A percentile compares a stretch with the other conserved stretches of the same genome.
These are phyloP conservation scores for Monarcha castaneiventris DNA, from an alignment of 2,113 vertebrate species.

Conservation along the genomic window DNA sequence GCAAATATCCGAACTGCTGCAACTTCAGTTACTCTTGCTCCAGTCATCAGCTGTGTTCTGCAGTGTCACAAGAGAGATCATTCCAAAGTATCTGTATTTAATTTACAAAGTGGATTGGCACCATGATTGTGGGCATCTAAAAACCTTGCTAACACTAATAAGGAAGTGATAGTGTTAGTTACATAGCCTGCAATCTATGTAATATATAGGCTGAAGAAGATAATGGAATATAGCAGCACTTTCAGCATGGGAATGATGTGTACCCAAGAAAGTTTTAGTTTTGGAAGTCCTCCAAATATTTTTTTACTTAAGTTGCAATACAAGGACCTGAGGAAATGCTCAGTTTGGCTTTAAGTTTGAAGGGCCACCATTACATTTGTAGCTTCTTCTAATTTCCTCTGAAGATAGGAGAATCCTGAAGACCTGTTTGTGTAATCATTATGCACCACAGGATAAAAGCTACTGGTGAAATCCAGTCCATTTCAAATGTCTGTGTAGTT, in stretches of 20 bases:
- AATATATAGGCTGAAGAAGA: not conserved
- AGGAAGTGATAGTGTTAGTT: not conserved
- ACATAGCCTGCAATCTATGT: not conserved
- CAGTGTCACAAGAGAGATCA: not conserved
- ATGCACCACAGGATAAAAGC: not conserved
- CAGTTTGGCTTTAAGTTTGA: not conserved
- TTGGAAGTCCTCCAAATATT: not conserved
- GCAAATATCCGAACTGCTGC: not conserved
- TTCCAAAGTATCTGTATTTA: not conserved
- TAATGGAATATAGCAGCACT: not conserved
- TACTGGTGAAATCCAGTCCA: not conserved
- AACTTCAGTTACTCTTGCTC: not conserved
- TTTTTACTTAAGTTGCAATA: not conserved
- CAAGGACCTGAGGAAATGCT: not conserved
- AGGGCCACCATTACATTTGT: not conserved
- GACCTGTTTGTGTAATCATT: not conserved
- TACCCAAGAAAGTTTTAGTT: not conserved
- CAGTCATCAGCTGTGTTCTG: not conserved
- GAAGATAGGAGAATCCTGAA: not conserved
- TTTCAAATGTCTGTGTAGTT: not conserved
- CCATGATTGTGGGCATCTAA: not conserved
- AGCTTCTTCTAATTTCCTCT: not conserved
- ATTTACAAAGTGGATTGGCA: not conserved
- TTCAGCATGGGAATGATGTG: not conserved
- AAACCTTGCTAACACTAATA: not conserved